Evolutionary conservation across 2,888 invertebrate genomes (phyloP), one percentile per base, ranked within the genome.

Genomic region (Dasysyrphus tricinctus): DNA sequence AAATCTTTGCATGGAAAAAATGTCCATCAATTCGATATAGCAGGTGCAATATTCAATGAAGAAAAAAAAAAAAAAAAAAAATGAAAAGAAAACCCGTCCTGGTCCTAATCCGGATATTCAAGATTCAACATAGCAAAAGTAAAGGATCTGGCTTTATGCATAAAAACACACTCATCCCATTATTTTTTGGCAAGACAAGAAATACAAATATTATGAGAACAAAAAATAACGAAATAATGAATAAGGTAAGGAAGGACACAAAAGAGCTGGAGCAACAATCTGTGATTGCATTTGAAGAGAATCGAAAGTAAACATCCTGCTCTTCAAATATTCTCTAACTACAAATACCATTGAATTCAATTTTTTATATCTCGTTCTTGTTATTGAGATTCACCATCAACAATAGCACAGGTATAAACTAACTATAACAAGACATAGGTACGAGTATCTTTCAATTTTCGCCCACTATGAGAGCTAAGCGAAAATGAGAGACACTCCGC

Each of bases 221-320:
- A 67, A 49, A 49, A 67, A 79, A 70, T 37, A 54, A 57, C 51
- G 7, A 32, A 54, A 8, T 69, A 44, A 75, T 51, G 34, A 80
- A 24, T 24, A 74, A 77, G n/a, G n/a, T n/a, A n/a, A n/a, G n/a
- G n/a, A n/a, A n/a, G 57, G 69, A 80, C 67, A 69, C 65, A 65
- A 12, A 42, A 57, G 63, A 56, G 19, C 42, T n/a, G 6, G 76
- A 51, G 12, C 24, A 84, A 69, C 76, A 65, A 65, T 29, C 76
- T 76, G 76, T 77, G 84, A 85, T 80, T 85, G 84, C 84, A 80
- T 85, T 85, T 9, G 5, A 12, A 2, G 3, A 61, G 85, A 77
- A 80, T 85, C 85, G 77, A 85, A 77, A 77, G 77, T 85, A 80
- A 85, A 85, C 85, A 85, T 78, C 77, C 85, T 78, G 63, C 61